A percentile compares a stretch with the other conserved stretches of the same genome.
Evolutionary conservation across 2,888 invertebrate genomes (phyloP).

Genomic region (Chaetoderma sp.): DNA sequence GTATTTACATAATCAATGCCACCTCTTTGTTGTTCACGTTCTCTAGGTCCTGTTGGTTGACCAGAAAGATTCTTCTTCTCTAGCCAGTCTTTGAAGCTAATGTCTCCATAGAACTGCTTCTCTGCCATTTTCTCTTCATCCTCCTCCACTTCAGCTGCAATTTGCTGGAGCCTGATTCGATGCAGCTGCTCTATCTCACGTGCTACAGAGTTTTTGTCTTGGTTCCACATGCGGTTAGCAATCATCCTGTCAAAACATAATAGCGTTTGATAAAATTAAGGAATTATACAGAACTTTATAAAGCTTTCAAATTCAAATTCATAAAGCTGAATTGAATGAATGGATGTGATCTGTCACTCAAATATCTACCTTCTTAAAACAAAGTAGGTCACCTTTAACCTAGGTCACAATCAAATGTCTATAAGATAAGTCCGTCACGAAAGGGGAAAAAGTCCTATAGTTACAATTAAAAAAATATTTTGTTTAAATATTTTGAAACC

Average conservation of each 20-base stretch:
- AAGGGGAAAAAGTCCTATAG: no score
- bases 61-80: conserved; percentile 23
- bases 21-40: no score
- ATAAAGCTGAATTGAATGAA: no score
- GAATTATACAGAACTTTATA: neutral
- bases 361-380: no score
- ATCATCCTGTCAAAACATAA: conserved; percentile 56
- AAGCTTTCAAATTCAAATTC: neutral
- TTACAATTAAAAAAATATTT: no score
- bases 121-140: conserved; percentile 57
- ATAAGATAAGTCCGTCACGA: no score
- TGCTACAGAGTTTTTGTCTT: conserved; percentile 64
- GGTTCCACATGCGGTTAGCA: conserved; percentile 67
- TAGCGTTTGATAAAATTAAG: neutral
- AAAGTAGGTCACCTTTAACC: no score
- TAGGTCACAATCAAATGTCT: no score
- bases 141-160: conserved; percentile 59
- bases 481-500: no score
- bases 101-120: conserved; percentile 60
- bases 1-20: no score
- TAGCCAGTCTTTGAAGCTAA: conserved; percentile 61
- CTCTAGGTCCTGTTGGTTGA: conserved; percentile 37
- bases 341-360: no score
- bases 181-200: conserved; percentile 62
- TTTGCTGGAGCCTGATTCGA: conserved; percentile 63